Conservation (phyloP, 2,797 vertebrate genomes). For the Acrossocheilus fasciatus region DNA sequence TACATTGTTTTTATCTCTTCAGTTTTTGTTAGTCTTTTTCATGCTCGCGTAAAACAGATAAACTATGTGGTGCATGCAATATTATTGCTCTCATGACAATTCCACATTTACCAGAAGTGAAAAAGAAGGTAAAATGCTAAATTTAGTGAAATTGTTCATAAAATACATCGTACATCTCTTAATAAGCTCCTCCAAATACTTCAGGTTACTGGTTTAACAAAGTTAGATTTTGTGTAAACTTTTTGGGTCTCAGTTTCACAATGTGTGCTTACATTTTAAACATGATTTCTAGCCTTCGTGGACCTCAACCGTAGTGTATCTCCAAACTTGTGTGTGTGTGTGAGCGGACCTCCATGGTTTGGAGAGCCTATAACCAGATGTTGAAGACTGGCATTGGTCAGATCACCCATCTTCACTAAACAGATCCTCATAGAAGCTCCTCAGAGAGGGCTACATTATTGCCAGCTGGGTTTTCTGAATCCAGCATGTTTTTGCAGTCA, state of each 20-base stretch:
- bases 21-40: constrained; percentile 6
- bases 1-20: not conserved
- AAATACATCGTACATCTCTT: not conserved
- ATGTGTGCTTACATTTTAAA: not conserved
- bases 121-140: not conserved
- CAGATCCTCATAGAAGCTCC: constrained; percentile 6
- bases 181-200: not conserved
- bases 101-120: not conserved
- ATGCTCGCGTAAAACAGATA: not conserved
- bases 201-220: not conserved
- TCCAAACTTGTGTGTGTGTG: not conserved
- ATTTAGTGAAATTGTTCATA: not conserved
- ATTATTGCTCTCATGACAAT: not conserved
- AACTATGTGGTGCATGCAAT: not conserved
- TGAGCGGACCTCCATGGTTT: constrained; percentile 17
- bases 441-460: not conserved
- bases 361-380: constrained; percentile 19
- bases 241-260: not conserved
- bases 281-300: not conserved
- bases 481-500: not conserved
- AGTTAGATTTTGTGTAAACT: not conserved
- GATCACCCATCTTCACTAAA: constrained; percentile 5
- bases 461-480: not conserved
- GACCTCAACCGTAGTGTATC: not conserved
- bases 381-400: constrained; percentile 26